phyloP scores from a whole-genome alignment of 2,888 invertebrate species.

The Actias luna region DNA sequence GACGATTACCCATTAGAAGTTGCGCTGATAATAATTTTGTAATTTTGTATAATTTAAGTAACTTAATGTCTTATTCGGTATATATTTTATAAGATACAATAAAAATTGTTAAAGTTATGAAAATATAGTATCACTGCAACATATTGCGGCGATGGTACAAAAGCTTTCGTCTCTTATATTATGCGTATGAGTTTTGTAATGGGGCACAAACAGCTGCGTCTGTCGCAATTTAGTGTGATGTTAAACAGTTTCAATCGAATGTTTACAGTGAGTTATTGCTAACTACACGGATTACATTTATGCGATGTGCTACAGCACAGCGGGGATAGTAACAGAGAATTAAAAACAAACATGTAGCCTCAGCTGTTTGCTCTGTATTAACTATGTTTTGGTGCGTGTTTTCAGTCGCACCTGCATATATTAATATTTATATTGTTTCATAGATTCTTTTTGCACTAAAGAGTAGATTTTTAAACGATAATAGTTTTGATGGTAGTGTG shows the following conservation, averaged over 20 bases:
- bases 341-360: conserved; percentile 2
- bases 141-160: background rate
- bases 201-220: conserved; percentile 35
- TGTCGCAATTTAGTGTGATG: conserved; percentile 36
- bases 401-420: conserved; percentile 28
- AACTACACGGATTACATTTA: conserved; percentile 17
- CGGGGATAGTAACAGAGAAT: conserved; percentile 13
- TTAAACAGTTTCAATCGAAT: conserved; percentile 26
- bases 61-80: background rate
- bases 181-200: conserved; percentile 15
- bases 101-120: conserved; percentile 1
- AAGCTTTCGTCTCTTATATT: conserved; percentile 5
- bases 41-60: too few species aligned
- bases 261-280: conserved; percentile 23
- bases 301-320: conserved; percentile 11
- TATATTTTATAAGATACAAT: background rate
- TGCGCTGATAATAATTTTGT: too few species aligned
- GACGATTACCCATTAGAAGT: too few species aligned
- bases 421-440: too few species aligned
- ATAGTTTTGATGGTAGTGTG: too few species aligned
- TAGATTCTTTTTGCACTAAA: too few species aligned
- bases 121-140: background rate
- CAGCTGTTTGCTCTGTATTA: conserved; percentile 1
- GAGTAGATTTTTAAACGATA: too few species aligned
- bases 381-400: conserved; percentile 5